Conservation (phyloP, 2,113 vertebrate genomes). For the Prochilodus magdalenae region DNA sequence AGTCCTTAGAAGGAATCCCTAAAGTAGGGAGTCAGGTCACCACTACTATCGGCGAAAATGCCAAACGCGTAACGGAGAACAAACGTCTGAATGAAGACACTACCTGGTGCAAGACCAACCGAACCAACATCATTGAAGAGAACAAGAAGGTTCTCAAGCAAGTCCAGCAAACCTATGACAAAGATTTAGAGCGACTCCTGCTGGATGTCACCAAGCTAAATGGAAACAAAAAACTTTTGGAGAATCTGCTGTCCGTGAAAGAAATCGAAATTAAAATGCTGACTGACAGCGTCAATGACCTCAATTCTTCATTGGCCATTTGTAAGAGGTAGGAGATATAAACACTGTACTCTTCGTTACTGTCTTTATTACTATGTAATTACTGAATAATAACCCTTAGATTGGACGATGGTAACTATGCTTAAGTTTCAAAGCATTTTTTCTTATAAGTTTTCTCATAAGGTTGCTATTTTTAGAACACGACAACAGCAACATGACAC, state of each 20-base stretch:
- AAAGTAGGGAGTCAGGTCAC: slow-evolving; percentile 62
- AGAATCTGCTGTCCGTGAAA: slow-evolving; percentile 54
- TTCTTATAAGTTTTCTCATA: too few relatives aligned
- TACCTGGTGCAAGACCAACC: slow-evolving; percentile 66
- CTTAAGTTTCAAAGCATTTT: too few relatives aligned
- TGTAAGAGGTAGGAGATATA: slow-evolving; percentile 68
- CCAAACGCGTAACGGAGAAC: slow-evolving; percentile 67
- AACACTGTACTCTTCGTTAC: neutral
- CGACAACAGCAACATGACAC: too few relatives aligned
- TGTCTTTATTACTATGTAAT: neutral
- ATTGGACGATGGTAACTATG: too few relatives aligned
- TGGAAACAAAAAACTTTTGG: slow-evolving; percentile 45
- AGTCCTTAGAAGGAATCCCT: slow-evolving; percentile 66
- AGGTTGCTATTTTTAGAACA: too few relatives aligned
- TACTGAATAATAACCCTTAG: too few relatives aligned
- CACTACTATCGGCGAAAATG: slow-evolving; percentile 63
- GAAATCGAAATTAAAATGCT: slow-evolving; percentile 56
- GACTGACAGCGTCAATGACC: too few relatives aligned
- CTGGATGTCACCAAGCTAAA: slow-evolving; percentile 59
- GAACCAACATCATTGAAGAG: slow-evolving; percentile 49
- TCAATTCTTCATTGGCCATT: slow-evolving; percentile 60
- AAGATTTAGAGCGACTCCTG: slow-evolving; percentile 66
- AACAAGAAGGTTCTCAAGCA: slow-evolving; percentile 59
- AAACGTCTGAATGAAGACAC: slow-evolving; percentile 54
- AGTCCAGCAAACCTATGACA: slow-evolving; percentile 63